These are phyloP conservation scores for Drosophila sp. DNA, from an alignment of 1,140 invertebrate species.

Conservation along the genomic window DNA sequence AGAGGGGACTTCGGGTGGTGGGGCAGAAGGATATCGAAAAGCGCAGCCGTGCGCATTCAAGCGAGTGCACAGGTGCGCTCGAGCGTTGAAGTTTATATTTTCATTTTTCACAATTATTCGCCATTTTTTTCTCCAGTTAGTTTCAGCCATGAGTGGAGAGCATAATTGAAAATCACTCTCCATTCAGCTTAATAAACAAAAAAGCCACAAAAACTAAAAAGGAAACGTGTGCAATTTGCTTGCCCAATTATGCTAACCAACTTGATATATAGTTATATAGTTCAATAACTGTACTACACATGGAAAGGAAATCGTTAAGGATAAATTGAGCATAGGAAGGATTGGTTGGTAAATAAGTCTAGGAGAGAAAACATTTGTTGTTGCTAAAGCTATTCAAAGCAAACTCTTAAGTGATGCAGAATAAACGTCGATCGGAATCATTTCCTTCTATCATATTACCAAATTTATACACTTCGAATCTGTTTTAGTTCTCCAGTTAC, in stretches of 20 bases:
- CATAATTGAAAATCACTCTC: constrained; percentile 75
- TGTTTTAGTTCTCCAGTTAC: no score
- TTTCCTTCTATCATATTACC: no score
- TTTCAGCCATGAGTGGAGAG: constrained; percentile 34
- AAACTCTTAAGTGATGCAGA: no score
- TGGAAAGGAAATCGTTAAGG: not conserved
- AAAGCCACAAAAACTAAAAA: constrained; percentile 22
- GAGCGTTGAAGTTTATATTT: constrained; percentile 48
- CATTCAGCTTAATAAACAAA: constrained; percentile 44
- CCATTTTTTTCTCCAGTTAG: constrained; percentile 1
- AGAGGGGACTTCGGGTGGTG: not conserved
- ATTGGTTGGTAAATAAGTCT: no score
- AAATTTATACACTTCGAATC: no score
- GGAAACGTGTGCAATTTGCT: not conserved
- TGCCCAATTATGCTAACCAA: not conserved
- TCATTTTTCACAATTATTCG: constrained; percentile 11
- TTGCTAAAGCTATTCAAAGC: no score
- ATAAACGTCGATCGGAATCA: no score
- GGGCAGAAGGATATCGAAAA: constrained; percentile 38
- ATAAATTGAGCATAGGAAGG: no score
- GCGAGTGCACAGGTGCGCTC: constrained; percentile 70
- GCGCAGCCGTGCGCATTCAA: constrained; percentile 76
- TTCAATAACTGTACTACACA: not conserved
- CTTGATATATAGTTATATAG: constrained; percentile 3
- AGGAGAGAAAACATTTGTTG: no score